A percentile compares a stretch with the other conserved stretches of the same genome.
phyloP scores from a whole-genome alignment of 2,113 vertebrate genomes.

The Vulpes lagopus region DNA sequence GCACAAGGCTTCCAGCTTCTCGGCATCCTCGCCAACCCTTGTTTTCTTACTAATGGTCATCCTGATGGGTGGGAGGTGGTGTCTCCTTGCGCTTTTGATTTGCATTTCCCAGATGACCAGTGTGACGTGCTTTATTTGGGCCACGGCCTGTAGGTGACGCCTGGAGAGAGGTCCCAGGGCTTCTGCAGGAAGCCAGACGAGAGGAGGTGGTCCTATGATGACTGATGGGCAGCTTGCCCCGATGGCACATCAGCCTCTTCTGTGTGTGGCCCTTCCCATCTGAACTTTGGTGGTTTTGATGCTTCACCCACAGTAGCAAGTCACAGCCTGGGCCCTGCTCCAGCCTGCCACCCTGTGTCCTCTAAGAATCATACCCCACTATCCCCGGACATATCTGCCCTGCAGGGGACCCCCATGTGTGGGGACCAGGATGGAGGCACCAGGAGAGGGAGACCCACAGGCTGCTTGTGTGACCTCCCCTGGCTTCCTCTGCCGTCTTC shows the following conservation, averaged over 20 bases:
- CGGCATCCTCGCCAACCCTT: fast-evolving
- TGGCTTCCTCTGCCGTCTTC: background rate
- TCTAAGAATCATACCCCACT: background rate
- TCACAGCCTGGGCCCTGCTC: background rate
- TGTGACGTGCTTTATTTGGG: fast-evolving
- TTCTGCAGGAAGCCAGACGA: background rate
- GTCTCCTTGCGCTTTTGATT: fast-evolving
- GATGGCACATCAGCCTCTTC: background rate
- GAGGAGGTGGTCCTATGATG: background rate
- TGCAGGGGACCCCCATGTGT: fast-evolving
- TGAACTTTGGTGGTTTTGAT: fast-evolving
- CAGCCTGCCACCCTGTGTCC: background rate
- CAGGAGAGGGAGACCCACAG: background rate
- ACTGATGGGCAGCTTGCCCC: background rate
- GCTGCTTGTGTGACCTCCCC: background rate
- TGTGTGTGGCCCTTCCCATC: background rate
- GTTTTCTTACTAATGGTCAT: fast-evolving
- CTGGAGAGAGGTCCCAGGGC: background rate
- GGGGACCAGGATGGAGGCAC: fast-evolving
- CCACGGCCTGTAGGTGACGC: fast-evolving
- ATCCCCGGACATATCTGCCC: background rate
- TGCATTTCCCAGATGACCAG: background rate
- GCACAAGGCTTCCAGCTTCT: fast-evolving
- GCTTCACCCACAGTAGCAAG: fast-evolving
- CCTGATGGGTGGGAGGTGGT: fast-evolving